Conservation (phyloP, 1,140 invertebrate species). For the Drosophila erecta region DNA sequence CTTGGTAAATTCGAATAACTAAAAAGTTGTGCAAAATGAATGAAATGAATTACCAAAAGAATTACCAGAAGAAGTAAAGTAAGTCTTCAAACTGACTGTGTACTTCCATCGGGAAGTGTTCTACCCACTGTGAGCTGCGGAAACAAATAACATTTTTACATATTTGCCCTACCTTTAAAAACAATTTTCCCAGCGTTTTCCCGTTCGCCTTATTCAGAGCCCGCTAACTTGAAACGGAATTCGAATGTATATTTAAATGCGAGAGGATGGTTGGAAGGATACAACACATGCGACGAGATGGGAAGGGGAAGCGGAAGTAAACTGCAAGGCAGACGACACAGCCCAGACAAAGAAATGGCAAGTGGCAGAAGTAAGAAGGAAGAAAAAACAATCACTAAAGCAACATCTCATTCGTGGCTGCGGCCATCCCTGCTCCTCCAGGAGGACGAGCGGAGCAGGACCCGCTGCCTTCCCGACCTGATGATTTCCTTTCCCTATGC, state of each 20-base stretch:
- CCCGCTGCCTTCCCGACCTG: slow-evolving; percentile 20
- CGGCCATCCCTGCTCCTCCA: slow-evolving; percentile 7
- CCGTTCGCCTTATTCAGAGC: slow-evolving; percentile 62
- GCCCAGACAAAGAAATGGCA: slow-evolving; percentile 65
- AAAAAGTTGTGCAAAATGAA: no score
- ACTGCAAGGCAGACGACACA: slow-evolving; percentile 44
- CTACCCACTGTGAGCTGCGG: slow-evolving; percentile 5
- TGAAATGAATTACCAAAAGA: no score
- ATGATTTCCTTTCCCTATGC: slow-evolving; percentile 68
- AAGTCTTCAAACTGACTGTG: no score
- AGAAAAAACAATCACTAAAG: slow-evolving; percentile 65
- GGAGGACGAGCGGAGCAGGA: neutral
- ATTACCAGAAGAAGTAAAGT: no score
- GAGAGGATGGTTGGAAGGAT: slow-evolving; percentile 8
- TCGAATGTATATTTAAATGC: slow-evolving; percentile 75
- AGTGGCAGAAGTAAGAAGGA: slow-evolving; percentile 62
- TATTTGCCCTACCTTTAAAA: slow-evolving; percentile 73
- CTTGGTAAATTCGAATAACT: no score
- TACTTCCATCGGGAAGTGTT: no score
- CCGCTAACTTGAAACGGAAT: slow-evolving; percentile 79
- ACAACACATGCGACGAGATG: slow-evolving; percentile 8
- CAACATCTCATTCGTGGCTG: slow-evolving; percentile 70
- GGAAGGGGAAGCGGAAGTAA: slow-evolving; percentile 22
- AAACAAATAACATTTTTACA: slow-evolving; percentile 71
- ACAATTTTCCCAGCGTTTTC: slow-evolving; percentile 64